Evolutionary conservation across 2,888 invertebrate genomes (phyloP).

Genomic region (Lycophotia porphyrea): DNA sequence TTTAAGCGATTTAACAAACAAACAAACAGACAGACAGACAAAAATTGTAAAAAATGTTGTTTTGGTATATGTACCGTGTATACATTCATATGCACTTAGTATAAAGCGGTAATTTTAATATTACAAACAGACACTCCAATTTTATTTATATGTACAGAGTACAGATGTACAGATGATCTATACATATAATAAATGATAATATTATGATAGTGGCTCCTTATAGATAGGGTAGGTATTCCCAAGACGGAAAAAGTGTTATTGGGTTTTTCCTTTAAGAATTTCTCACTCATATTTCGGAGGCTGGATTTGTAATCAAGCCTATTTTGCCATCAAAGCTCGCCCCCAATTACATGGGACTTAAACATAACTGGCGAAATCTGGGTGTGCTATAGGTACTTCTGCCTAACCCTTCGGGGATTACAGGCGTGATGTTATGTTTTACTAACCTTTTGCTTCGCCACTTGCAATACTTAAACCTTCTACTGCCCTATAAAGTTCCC

Average conservation of each 20-base stretch:
- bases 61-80: no score
- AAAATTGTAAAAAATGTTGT: no score
- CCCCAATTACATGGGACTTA: neutral
- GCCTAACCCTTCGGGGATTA: neutral
- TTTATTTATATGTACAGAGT: no score
- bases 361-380: neutral
- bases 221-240: neutral
- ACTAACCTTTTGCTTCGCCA: neutral
- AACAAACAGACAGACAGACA: no score
- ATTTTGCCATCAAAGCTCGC: neutral
- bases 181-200: no score
- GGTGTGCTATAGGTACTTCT: neutral
- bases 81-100: no score
- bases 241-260: neutral
- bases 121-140: no score
- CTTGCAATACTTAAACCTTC: neutral
- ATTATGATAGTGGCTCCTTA: neutral
- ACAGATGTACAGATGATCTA: no score
- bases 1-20: no score
- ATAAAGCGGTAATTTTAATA: no score
- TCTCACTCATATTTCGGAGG: neutral
- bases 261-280: neutral
- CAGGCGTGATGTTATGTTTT: neutral
- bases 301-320: neutral
- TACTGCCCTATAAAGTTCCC: neutral